These are phyloP conservation scores for Diceros bicornis DNA, from an alignment of 2,797 vertebrate species.

Conservation along the genomic window DNA sequence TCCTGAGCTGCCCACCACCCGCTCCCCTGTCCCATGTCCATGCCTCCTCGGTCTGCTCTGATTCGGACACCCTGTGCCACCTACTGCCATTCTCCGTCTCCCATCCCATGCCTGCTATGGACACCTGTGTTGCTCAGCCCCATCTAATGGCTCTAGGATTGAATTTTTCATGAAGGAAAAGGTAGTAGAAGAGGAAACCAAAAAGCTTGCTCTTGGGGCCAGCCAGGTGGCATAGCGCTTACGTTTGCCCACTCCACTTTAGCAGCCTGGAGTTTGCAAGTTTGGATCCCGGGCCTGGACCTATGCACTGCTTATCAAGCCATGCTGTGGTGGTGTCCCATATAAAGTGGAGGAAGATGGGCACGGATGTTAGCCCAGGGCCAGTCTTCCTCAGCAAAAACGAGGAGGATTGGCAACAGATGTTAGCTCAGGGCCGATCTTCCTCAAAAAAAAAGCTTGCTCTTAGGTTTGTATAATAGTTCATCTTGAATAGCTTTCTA, in stretches of 20 bases:
- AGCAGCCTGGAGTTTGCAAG: too few relatives aligned
- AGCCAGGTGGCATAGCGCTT: too few relatives aligned
- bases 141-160: background rate
- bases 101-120: background rate
- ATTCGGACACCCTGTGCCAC: background rate
- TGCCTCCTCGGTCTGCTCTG: background rate
- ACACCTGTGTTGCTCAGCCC: background rate
- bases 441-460: background rate
- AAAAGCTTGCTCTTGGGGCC: too few relatives aligned
- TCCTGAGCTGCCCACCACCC: rapidly evolving
- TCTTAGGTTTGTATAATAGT: background rate
- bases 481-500: background rate
- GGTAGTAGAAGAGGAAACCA: background rate
- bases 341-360: too few relatives aligned
- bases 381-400: too few relatives aligned
- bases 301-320: too few relatives aligned
- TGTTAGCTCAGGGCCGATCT: too few relatives aligned
- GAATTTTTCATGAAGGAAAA: background rate
- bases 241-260: too few relatives aligned
- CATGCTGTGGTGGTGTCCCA: too few relatives aligned
- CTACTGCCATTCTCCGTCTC: background rate
- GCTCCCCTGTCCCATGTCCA: rapidly evolving
- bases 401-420: too few relatives aligned
- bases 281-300: too few relatives aligned
- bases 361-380: too few relatives aligned